These are phyloP conservation scores for Lophius americanus DNA, from an alignment of 2,797 vertebrate species.

Conservation along the genomic window DNA sequence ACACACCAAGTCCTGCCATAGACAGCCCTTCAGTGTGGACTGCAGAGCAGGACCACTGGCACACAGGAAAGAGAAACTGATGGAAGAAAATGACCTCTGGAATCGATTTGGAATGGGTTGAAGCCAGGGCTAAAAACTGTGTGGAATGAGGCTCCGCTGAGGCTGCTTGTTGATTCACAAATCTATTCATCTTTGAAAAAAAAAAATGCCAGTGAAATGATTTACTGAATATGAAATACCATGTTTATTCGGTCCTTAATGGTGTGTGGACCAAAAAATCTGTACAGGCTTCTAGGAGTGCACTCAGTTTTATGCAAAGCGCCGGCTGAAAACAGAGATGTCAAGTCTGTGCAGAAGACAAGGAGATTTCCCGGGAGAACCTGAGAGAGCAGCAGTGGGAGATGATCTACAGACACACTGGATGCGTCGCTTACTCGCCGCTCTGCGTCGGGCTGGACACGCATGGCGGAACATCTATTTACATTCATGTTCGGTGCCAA, in stretches of 20 bases:
- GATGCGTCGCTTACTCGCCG: conserved; percentile 31
- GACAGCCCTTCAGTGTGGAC: conserved; percentile 44
- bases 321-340: conserved; percentile 26
- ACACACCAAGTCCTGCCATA: conserved; percentile 55
- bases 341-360: conserved; percentile 3
- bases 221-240: conserved; percentile 43
- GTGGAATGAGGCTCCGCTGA: conserved; percentile 42
- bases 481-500: conserved; percentile 65
- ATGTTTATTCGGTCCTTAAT: conserved; percentile 34
- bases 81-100: conserved; percentile 73
- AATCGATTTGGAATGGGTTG: conserved; percentile 73
- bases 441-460: conserved; percentile 30
- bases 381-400: conserved; percentile 15
- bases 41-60: conserved; percentile 57
- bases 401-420: conserved; percentile 17
- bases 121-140: conserved; percentile 56
- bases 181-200: conserved; percentile 55
- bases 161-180: conserved; percentile 55
- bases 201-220: conserved; percentile 37
- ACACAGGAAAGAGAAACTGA: conserved; percentile 57
- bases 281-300: conserved; percentile 5
- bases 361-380: not conserved
- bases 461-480: conserved; percentile 61
- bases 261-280: conserved; percentile 15
- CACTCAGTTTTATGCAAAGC: conserved; percentile 20